Evolutionary conservation across 1,140 invertebrate species (phyloP).

Genomic region (Homalodisca vitripennis): DNA sequence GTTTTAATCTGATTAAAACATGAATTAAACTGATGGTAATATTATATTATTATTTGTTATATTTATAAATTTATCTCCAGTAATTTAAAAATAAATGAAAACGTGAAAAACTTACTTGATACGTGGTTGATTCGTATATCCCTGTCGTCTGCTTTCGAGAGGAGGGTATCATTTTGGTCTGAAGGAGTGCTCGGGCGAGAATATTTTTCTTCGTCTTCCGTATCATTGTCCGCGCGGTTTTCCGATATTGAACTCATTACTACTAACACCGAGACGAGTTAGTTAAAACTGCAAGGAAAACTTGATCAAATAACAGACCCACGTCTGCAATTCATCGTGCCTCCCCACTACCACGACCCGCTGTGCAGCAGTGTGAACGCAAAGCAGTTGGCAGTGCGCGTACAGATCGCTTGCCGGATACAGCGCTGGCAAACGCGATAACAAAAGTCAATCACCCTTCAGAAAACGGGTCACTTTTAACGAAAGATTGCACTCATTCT

Average conservation of each 20-base stretch:
- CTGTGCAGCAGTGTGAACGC: background rate
- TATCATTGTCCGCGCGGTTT: slow-evolving; percentile 7
- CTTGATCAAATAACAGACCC: background rate
- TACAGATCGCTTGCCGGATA: background rate
- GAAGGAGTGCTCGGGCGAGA: slow-evolving; percentile 17
- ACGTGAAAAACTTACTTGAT: background rate
- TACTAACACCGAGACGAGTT: background rate
- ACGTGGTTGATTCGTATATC: background rate
- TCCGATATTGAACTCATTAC: slow-evolving; percentile 11
- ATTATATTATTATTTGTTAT: too few relatives aligned
- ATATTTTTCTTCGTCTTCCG: slow-evolving; percentile 28
- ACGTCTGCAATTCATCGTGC: slow-evolving; percentile 5
- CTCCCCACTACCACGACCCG: background rate
- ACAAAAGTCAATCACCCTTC: background rate
- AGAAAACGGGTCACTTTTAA: background rate
- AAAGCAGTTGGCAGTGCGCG: background rate
- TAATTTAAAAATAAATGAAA: too few relatives aligned
- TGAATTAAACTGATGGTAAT: too few relatives aligned
- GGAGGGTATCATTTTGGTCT: slow-evolving; percentile 16
- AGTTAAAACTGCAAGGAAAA: background rate
- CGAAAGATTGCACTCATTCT: too few relatives aligned
- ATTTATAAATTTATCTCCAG: too few relatives aligned
- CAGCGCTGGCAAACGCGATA: background rate
- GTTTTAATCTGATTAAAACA: too few relatives aligned
- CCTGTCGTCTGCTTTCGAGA: slow-evolving; percentile 22